Evolutionary conservation across 2,888 invertebrate species (phyloP).

Genomic region (Andricus quercusramuli): DNA sequence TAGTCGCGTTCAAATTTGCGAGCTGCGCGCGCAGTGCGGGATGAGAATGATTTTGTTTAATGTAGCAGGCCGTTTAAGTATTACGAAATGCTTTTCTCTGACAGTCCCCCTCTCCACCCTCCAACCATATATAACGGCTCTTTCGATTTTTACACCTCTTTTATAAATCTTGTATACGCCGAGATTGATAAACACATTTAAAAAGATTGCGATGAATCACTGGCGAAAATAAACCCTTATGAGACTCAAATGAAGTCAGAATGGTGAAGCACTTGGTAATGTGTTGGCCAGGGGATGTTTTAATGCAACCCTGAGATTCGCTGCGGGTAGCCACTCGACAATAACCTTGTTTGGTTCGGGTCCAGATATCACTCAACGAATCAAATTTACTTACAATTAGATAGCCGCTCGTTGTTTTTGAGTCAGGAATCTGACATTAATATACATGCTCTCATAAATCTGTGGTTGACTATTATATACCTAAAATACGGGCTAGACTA

Average conservation of each 20-base stretch:
- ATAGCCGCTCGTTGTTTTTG: slow-evolving; percentile 60
- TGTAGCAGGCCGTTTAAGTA: too few species aligned
- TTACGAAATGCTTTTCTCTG: too few species aligned
- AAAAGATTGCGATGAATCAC: neutral
- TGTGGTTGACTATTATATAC: neutral
- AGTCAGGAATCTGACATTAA: slow-evolving; percentile 54
- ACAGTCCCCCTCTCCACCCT: too few species aligned
- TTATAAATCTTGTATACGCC: neutral
- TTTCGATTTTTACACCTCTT: too few species aligned
- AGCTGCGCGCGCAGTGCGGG: too few species aligned
- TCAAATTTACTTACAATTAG: slow-evolving; percentile 61
- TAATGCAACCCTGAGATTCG: slow-evolving; percentile 68
- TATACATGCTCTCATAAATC: slow-evolving; percentile 1
- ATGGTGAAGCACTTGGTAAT: slow-evolving; percentile 34
- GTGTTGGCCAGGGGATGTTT: slow-evolving; percentile 58
- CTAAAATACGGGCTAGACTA: neutral
- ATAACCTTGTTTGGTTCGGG: slow-evolving; percentile 68
- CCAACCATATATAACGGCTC: too few species aligned
- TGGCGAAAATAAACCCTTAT: slow-evolving; percentile 59
- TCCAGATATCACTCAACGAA: slow-evolving; percentile 58
- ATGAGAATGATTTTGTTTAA: too few species aligned
- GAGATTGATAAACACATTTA: too few species aligned
- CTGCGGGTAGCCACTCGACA: slow-evolving; percentile 71
- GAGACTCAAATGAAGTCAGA: neutral
- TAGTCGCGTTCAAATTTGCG: too few species aligned